Percentiles rank a stretch among this genome's conserved stretches.
Conservation (phyloP, 2,797 vertebrate genomes). For the Meda fulgida region DNA sequence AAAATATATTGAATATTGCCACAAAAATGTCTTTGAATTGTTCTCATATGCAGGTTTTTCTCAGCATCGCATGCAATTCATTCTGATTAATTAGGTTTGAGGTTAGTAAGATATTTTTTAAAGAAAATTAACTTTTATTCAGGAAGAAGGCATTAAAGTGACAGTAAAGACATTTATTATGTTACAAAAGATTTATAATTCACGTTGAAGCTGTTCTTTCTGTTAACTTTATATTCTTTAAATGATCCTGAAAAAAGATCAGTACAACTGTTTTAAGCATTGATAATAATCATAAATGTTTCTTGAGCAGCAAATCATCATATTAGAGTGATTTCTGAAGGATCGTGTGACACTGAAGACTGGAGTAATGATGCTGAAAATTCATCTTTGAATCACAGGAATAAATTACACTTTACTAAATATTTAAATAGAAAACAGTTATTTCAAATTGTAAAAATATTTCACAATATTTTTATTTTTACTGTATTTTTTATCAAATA, state of each 20-base stretch:
- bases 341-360: too few species aligned
- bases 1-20: neutral
- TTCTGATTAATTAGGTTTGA: neutral
- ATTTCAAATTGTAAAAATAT: neutral
- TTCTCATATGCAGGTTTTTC: neutral
- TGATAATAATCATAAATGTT: too few species aligned
- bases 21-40: too few species aligned
- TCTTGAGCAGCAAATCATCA: too few species aligned
- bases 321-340: too few species aligned
- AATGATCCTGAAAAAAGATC: too few species aligned
- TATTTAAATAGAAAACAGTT: neutral
- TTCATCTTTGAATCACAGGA: neutral
- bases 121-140: neutral
- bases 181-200: neutral
- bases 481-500: neutral
- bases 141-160: neutral
- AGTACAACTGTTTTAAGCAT: too few species aligned
- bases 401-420: neutral
- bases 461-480: neutral
- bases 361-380: neutral
- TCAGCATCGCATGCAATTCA: neutral
- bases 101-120: neutral
- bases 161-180: neutral
- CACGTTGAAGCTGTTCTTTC: neutral
- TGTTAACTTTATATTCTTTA: too few species aligned